Evolutionary conservation across 2,888 invertebrate genomes (phyloP).

Genomic region (Lysandra coridon): DNA sequence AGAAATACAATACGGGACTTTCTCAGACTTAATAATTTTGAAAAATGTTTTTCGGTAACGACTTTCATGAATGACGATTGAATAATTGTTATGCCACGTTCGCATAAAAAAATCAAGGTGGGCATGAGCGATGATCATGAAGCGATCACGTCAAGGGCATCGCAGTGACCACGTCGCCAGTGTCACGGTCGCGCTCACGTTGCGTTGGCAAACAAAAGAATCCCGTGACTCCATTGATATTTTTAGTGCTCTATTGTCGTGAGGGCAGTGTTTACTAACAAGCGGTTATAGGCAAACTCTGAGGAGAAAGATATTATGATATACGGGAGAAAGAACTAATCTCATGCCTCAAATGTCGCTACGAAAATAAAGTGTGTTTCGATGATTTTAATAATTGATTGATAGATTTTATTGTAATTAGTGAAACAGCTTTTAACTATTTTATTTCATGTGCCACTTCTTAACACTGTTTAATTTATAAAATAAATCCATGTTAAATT

Average conservation of each 20-base stretch:
- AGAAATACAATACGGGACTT: no score
- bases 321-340: no score
- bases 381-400: no score
- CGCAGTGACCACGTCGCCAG: constrained; percentile 47
- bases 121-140: constrained; percentile 31
- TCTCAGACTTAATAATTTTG: no score
- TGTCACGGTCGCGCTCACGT: constrained; percentile 60
- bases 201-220: constrained; percentile 41
- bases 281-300: not conserved
- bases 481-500: not conserved
- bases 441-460: not conserved
- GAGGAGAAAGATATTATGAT: no score
- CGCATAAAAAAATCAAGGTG: constrained; percentile 26
- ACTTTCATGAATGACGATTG: not conserved
- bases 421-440: not conserved
- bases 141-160: constrained; percentile 38
- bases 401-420: no score
- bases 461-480: not conserved
- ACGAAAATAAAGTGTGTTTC: no score
- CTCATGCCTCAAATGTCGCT: no score
- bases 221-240: constrained; percentile 39
- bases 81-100: not conserved
- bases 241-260: constrained; percentile 18
- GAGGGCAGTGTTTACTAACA: constrained; percentile 5
- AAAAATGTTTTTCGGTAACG: no score